Evolutionary conservation across 2,797 vertebrate species (phyloP), one percentile per base, ranked within the genome.

Genomic region (Rallus crepitans): DNA sequence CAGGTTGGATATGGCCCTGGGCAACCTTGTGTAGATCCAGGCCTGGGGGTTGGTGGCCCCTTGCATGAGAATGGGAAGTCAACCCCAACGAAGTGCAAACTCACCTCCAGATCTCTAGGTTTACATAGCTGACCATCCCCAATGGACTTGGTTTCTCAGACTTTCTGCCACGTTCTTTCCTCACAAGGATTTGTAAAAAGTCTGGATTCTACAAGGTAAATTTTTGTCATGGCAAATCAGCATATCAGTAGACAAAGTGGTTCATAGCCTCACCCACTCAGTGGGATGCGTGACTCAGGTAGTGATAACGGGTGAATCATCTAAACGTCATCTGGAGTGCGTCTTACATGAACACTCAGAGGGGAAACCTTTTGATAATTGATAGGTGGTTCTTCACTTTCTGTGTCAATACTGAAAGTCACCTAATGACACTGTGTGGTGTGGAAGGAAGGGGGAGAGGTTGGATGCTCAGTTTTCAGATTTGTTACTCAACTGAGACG

Each of bases 211-310:
- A 40, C 65, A 30, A 35, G 40, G 72, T 70, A 60, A 42, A 47
- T 76, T 91, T 91, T 95, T 78, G 16, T 56, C 3, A 8, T 35
- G 85, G 88, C 28, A 90, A 76, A 90, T 35, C 37, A 82, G 27
- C 47, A 3, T 77, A 72, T 76, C 77, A 86, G 72, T 53, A 93
- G 89, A 86, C 35, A 84, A 89, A 90, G 78, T 24, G 50, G 31
- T 83, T 69, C 60, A 70, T 40, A 89, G 80, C 25, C 64, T 96
- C 73, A 71, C 84, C 73, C 39, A 89, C 57, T 70, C 81, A 66
- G 82, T 64, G 94, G 80, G 93, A 82, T 87, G 52, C 2, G 0
- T 95, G 94, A 97, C 70, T 96, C 96, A 93, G 82, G 87, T 21
- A 47, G 75, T 3, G 75, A 48, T 81, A 95, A 72, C 39, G 39